These are phyloP conservation scores for Caenorhabditis inopinata DNA, from an alignment of 1,140 invertebrate genomes.

Conservation along the genomic window DNA sequence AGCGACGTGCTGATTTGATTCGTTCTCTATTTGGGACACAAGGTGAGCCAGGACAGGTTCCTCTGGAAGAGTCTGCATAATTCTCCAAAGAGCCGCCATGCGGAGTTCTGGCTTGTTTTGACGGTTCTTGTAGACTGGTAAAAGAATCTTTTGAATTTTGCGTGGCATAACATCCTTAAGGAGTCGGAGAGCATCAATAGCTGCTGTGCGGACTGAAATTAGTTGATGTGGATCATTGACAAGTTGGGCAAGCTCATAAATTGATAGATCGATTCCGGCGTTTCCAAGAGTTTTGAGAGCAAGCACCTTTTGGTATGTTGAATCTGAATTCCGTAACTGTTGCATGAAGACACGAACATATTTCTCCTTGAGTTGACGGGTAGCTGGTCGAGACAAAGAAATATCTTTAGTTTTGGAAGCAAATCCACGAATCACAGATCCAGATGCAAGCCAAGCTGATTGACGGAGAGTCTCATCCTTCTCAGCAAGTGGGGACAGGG, in stretches of 20 bases:
- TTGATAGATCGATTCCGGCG: conserved; percentile 54
- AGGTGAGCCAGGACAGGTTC: conserved; percentile 48
- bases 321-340: conserved; percentile 38
- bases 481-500: background rate
- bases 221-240: conserved; percentile 53
- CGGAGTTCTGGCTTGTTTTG: conserved; percentile 57
- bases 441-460: conserved; percentile 37
- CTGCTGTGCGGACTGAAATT: conserved; percentile 53
- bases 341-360: conserved; percentile 39
- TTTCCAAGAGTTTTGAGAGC: conserved; percentile 59
- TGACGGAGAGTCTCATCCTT: conserved; percentile 21
- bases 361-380: conserved; percentile 12
- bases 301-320: conserved; percentile 49
- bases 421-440: conserved; percentile 40
- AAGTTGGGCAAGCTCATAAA: conserved; percentile 52
- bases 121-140: conserved; percentile 56
- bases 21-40: conserved; percentile 50
- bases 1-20: conserved; percentile 59
- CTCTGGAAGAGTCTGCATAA: conserved; percentile 51
- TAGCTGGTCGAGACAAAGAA: background rate
- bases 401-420: conserved; percentile 18
- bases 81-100: conserved; percentile 55
- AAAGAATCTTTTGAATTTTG: conserved; percentile 54
- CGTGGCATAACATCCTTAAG: conserved; percentile 50
- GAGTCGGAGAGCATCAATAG: conserved; percentile 61